Evolutionary conservation across 2,888 invertebrate genomes (phyloP), one percentile per base, ranked within the genome.

Genomic region (Gandaritis pyraliata): DNA sequence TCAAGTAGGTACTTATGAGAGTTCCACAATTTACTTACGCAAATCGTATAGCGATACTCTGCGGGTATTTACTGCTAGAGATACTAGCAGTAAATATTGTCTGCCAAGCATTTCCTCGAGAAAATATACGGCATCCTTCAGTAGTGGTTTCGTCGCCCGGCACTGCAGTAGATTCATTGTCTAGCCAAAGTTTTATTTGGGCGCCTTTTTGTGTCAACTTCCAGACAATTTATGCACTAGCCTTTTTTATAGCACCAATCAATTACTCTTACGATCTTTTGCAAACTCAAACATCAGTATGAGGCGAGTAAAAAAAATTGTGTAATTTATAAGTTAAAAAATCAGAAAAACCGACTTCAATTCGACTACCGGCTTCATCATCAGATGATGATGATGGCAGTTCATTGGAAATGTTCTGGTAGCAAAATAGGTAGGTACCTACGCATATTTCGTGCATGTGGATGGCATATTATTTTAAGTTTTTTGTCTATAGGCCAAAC

Each of bases 141-240:
- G 41, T 43, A 43, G 43, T 23, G 43, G 33, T 11, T 59, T 59
- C 53, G 47, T 48, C 48, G 58, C 39, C n/a, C n/a, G 39, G 23
- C 15, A 49, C 13, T 54, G 53, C 43, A 54, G 47, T 60, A 36
- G 13, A 53, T 48, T 48, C 8, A 39, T 30, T 50, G 48, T 30
- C 39, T 39, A 48, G 52, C 23, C 36, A 43, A 43, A 54, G 18
- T 30, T 38, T 45, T 60, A 41, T 53, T 53, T 38, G 7, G 47
- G 48, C 59, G 53, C 59, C 59, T 58, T 13, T 39, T 47, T 38
- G n/a, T 53, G 47, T 53, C 52, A 33, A 52, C 53, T 23, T n/a
- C 52, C 13, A 53, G 54, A 60, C 43, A 49, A 54, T 54, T 60
- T 60, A 60, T 60, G 43, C 53, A 53, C 33, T 53, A 33, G 36